Percentiles rank a stretch among this genome's conserved stretches.
phyloP scores from a whole-genome alignment of 2,888 invertebrate species.

The Malthinus flaveolus region DNA sequence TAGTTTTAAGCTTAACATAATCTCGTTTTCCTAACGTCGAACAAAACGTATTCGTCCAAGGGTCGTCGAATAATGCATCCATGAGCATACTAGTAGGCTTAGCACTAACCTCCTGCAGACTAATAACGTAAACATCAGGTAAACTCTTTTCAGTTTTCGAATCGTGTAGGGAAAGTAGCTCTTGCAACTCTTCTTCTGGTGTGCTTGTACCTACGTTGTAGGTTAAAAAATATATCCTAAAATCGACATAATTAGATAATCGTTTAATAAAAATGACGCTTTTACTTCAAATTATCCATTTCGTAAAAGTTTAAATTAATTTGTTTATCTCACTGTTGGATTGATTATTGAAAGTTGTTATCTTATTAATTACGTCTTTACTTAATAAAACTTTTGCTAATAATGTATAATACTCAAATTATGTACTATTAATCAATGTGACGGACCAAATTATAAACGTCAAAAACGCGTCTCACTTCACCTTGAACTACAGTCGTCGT shows the following conservation, averaged over 20 bases:
- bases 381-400: background rate
- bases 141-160: slow-evolving; percentile 64
- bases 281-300: slow-evolving; percentile 42
- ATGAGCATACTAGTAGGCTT: slow-evolving; percentile 83
- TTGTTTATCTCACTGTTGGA: background rate
- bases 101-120: slow-evolving; percentile 87
- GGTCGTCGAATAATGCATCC: slow-evolving; percentile 80
- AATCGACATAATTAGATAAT: slow-evolving; percentile 34
- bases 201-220: slow-evolving; percentile 90
- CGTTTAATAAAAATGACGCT: background rate
- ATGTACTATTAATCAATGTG: no score
- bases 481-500: no score
- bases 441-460: no score
- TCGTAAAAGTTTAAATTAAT: background rate
- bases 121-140: slow-evolving; percentile 84
- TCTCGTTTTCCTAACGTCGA: slow-evolving; percentile 68
- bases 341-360: background rate
- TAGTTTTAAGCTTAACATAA: slow-evolving; percentile 78
- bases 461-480: no score
- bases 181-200: slow-evolving; percentile 69
- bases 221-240: slow-evolving; percentile 79
- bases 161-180: slow-evolving; percentile 67
- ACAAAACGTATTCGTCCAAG: slow-evolving; percentile 80
- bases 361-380: background rate
- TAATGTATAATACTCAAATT: background rate